Evolutionary conservation across 2,113 vertebrate species (phyloP), one percentile per base, ranked within the genome.

Genomic region (Ophthalmolycus amberensis): DNA sequence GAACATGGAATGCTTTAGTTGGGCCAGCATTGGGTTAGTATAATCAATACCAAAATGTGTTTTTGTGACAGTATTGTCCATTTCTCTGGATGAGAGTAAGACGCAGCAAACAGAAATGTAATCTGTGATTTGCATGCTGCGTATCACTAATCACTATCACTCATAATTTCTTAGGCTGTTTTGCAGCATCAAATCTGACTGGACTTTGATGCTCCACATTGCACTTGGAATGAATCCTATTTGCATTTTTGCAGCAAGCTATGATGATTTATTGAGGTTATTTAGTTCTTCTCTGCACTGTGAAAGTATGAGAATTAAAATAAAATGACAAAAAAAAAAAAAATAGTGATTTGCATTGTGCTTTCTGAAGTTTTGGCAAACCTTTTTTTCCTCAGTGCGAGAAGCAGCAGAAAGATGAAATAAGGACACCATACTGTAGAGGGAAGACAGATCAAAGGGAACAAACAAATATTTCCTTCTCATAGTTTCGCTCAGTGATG

Each of bases 81-180:
- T 65, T 56, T 9, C 11, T 37, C 27, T 44, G 34, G 3, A 46
- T 37, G 2, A 22, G 14, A 34, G 20, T 60, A 52, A 72, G n/a
- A 63, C 34, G 56, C 37, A 22, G 27, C 20, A 12, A 52, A 68
- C 18, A 50, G 16, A 50, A 20, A 52, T 25, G 11, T 15, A 58
- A 72, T 54, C 1, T 27, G 14, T 15, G 52, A 42, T 62, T 62
- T 38, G 40, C 37, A 46, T n/a, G 10, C 62, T 63, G 9, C 9
- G 38, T 60, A 50, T 62, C 6, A 12, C 62, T 29, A 40, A 71
- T 16, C 20, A 25, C 10, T 12, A 25, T 25, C 46, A 6, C 50
- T 52, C 50, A 9, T 75, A 60, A 68, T 86, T 77, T 40, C n/a
- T 64, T 32, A 77, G 67, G 58, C 82, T 75, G 18, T 87, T 34